Evolutionary conservation across 2,888 invertebrate genomes (phyloP).

Genomic region (Rotaria magnacalcarata): DNA sequence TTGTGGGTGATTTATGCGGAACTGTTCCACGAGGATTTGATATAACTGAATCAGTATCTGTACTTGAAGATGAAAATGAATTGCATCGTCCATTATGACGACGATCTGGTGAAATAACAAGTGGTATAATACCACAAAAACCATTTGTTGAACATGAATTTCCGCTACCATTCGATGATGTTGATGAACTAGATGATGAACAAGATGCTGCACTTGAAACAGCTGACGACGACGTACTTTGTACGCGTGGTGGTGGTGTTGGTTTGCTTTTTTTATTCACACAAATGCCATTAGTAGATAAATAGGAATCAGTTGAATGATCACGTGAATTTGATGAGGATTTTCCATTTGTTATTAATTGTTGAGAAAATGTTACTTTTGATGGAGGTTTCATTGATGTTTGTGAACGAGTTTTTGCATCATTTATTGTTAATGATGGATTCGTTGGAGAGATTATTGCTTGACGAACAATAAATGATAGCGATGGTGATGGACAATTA

Average conservation of each 20-base stretch:
- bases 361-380: constrained; percentile 33
- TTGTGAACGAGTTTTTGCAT: background rate
- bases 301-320: constrained; percentile 11
- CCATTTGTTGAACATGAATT: background rate
- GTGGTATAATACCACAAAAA: background rate
- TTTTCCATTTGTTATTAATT: constrained; percentile 34
- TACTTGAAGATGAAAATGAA: background rate
- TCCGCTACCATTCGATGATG: background rate
- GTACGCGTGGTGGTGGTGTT: background rate
- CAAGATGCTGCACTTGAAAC: constrained; percentile 17
- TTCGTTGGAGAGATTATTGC: constrained; percentile 8
- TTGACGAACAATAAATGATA: constrained; percentile 26
- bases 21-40: constrained; percentile 23
- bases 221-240: constrained; percentile 20
- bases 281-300: background rate
- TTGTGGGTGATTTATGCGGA: constrained; percentile 9
- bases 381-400: background rate
- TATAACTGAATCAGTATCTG: constrained; percentile 32
- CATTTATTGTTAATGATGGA: background rate
- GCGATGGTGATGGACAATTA: constrained; percentile 37
- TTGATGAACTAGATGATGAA: constrained; percentile 25
- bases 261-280: constrained; percentile 7
- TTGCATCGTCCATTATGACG: constrained; percentile 32
- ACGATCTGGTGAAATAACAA: background rate
- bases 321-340: background rate